Evolutionary conservation across 2,113 vertebrate species (phyloP).

Genomic region (Gobio gobio): DNA sequence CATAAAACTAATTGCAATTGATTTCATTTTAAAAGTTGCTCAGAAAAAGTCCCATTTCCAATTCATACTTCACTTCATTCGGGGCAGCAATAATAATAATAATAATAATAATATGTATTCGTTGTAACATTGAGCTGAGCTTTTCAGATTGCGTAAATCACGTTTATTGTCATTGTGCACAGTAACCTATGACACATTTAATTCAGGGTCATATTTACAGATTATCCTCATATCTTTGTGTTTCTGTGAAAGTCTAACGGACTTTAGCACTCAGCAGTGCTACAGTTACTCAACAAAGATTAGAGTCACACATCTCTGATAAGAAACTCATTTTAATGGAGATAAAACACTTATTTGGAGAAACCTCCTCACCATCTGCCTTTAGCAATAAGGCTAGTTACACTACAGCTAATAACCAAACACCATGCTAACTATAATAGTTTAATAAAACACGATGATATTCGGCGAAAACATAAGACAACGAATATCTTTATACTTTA

Average conservation of each 20-base stretch:
- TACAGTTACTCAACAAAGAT: not conserved
- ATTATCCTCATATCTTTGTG: not conserved
- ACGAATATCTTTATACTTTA: not conserved
- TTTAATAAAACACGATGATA: not conserved
- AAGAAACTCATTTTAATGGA: not conserved
- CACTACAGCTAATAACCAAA: not conserved
- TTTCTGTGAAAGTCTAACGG: not conserved
- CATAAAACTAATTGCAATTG: too few relatives aligned
- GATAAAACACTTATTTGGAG: not conserved
- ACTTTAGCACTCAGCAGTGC: not conserved
- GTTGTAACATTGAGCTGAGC: not conserved
- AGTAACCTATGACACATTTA: constrained; percentile 5
- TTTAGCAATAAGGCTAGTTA: not conserved
- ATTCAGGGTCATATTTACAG: not conserved
- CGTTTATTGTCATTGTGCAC: not conserved
- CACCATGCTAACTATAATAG: not conserved
- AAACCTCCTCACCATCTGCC: not conserved
- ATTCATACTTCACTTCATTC: not conserved
- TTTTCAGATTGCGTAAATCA: not conserved
- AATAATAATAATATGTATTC: too few relatives aligned
- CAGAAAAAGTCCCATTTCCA: not conserved
- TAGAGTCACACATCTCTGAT: not conserved
- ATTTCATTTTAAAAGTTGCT: not conserved
- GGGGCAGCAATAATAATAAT: not conserved
- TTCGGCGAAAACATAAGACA: not conserved